phyloP scores from a whole-genome alignment of 2,797 vertebrate genomes.

The Clarias pachynema region DNA sequence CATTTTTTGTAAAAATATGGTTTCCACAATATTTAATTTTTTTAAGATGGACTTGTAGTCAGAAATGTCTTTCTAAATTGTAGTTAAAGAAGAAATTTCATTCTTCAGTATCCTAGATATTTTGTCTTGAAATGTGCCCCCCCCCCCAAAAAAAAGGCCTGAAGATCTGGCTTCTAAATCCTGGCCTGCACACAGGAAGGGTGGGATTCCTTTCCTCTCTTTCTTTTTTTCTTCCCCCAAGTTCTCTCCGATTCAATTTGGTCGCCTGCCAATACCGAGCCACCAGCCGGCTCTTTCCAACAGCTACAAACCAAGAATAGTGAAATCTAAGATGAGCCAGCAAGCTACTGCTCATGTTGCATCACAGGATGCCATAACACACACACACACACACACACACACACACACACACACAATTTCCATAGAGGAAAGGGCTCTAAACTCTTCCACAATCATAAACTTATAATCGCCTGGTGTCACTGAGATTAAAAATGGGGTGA shows the following conservation, averaged over 20 bases:
- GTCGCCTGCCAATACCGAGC: not conserved
- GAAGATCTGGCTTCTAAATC: constrained; percentile 9
- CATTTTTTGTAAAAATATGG: too few species aligned
- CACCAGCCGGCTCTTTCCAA: not conserved
- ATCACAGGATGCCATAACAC: not conserved
- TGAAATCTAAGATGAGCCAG: not conserved
- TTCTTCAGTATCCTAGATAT: not conserved
- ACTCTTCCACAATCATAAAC: not conserved
- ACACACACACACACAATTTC: too few species aligned
- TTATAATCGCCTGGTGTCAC: not conserved
- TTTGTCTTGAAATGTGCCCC: not conserved
- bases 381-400: too few species aligned
- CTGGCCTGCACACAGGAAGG: constrained; percentile 5
- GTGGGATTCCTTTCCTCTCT: constrained; percentile 19
- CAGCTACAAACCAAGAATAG: not conserved
- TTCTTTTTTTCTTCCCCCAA: not conserved
- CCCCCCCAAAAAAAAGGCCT: too few species aligned
- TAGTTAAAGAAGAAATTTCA: not conserved
- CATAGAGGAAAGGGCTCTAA: not conserved
- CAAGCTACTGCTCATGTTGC: not conserved
- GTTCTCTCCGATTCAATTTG: constrained; percentile 3
- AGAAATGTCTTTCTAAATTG: not conserved
- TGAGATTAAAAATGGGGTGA: not conserved
- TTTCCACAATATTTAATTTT: too few species aligned
- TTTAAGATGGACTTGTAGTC: too few species aligned